phyloP scores from a whole-genome alignment of 2,888 invertebrate genomes.

The Chromoteleia sp. region DNA sequence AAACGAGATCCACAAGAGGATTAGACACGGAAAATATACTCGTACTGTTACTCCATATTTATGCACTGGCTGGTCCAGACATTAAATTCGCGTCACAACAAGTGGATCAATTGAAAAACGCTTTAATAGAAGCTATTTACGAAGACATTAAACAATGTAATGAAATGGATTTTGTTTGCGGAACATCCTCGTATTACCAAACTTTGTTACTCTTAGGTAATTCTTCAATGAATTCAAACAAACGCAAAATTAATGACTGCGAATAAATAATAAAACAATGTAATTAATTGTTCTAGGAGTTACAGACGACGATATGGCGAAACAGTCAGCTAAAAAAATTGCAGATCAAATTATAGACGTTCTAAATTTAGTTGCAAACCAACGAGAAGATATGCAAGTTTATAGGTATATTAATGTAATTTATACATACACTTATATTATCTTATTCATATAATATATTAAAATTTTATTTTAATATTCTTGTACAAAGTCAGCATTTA shows the following conservation, averaged over 20 bases:
- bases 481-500: not conserved
- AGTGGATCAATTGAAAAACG: constrained; percentile 85
- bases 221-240: too few relatives aligned
- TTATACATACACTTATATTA: too few relatives aligned
- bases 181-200: constrained; percentile 79
- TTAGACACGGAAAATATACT: constrained; percentile 87
- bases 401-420: constrained; percentile 84
- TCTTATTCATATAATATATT: constrained; percentile 1
- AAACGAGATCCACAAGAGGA: constrained; percentile 86
- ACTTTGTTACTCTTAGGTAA: constrained; percentile 79
- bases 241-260: too few relatives aligned
- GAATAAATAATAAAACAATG: too few relatives aligned
- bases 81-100: constrained; percentile 86
- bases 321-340: constrained; percentile 81
- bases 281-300: constrained; percentile 70
- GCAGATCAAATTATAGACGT: constrained; percentile 80
- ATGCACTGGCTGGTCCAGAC: constrained; percentile 87
- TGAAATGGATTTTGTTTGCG: constrained; percentile 71
- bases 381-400: constrained; percentile 83
- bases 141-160: constrained; percentile 85
- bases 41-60: constrained; percentile 87
- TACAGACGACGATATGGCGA: constrained; percentile 74
- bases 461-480: constrained; percentile 4
- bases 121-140: constrained; percentile 86
- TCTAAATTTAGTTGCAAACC: constrained; percentile 82